These are phyloP conservation scores for Scytalopus superciliaris DNA, from an alignment of 2,113 vertebrate species.

Conservation along the genomic window DNA sequence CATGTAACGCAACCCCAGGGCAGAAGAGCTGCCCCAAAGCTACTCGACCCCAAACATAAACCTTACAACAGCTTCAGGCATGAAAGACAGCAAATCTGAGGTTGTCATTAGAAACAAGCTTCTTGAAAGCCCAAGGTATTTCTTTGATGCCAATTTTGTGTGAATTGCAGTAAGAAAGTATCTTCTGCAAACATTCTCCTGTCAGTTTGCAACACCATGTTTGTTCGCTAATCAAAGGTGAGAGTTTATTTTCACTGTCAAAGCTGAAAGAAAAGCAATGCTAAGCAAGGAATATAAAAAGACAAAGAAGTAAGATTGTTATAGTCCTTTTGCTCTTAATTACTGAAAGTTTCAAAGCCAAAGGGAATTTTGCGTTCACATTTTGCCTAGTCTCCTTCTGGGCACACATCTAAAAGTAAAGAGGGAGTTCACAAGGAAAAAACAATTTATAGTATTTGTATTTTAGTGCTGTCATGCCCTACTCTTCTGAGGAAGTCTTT, in stretches of 20 bases:
- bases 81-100: background rate
- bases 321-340: background rate
- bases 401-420: background rate
- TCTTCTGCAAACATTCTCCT: background rate
- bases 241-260: background rate
- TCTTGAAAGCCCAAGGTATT: background rate
- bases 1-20: fast-evolving
- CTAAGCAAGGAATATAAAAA: background rate
- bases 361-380: background rate
- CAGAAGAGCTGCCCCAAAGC: fast-evolving
- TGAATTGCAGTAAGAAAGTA: background rate
- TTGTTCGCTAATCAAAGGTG: background rate
- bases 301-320: background rate
- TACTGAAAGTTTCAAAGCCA: background rate
- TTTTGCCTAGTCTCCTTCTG: background rate
- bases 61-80: background rate
- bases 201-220: background rate
- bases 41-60: fast-evolving
- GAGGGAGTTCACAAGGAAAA: background rate
- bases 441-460: background rate
- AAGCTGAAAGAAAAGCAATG: background rate
- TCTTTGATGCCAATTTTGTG: background rate
- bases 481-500: background rate
- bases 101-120: background rate
- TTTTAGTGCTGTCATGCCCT: background rate